A percentile compares a stretch with the other conserved stretches of the same genome.
Evolutionary conservation across 2,113 vertebrate genomes (phyloP).

Genomic region (Percopsis transmontana): DNA sequence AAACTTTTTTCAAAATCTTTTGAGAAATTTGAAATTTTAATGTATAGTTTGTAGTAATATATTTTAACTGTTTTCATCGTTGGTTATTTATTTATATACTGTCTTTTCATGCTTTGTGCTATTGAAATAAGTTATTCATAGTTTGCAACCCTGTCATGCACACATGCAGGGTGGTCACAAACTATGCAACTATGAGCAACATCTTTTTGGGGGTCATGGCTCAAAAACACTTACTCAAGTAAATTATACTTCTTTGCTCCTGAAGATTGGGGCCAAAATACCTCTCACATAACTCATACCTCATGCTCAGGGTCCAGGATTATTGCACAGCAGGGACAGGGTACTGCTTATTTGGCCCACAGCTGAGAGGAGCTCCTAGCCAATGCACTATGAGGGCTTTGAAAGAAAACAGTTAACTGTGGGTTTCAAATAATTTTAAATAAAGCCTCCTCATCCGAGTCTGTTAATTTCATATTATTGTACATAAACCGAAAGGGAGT

Average conservation of each 20-base stretch:
- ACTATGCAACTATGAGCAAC: no score
- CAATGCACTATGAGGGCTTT: background rate
- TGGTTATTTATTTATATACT: no score
- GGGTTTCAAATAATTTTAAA: background rate
- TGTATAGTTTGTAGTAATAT: no score
- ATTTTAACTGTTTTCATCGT: no score
- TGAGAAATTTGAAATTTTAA: no score
- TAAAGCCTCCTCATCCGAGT: conserved; percentile 10
- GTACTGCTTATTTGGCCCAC: conserved; percentile 39
- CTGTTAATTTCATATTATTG: background rate
- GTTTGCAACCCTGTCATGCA: no score
- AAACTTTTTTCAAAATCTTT: no score
- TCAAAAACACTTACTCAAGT: no score
- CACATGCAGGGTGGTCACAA: no score
- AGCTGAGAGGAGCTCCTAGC: conserved; percentile 6
- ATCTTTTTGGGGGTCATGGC: no score
- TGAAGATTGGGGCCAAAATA: conserved; percentile 50
- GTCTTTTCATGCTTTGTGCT: no score
- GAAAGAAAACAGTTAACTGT: conserved; percentile 6
- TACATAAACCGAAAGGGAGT: background rate
- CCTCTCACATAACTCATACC: conserved; percentile 59
- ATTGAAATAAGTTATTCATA: no score
- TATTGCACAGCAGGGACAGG: conserved; percentile 35
- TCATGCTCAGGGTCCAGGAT: conserved; percentile 42
- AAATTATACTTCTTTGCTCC: conserved; percentile 45